Base-by-base conservation (phyloP, 2,888 invertebrate genomes). In the Catocala nupta region DNA sequence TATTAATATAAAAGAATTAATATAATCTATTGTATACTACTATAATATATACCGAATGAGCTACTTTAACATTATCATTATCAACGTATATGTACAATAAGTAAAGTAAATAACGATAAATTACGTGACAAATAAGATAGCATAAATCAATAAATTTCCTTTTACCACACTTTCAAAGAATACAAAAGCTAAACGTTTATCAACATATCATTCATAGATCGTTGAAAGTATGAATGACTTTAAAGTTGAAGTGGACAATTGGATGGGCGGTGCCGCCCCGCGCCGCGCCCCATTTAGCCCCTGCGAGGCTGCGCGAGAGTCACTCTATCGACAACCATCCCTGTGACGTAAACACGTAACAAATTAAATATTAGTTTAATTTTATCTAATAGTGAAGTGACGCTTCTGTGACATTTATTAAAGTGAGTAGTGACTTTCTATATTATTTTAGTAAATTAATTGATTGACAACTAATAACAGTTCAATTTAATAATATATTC, bases 251-350 rank as follows among this genome's bases (percentile, higher is more conserved):
- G 67, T 77, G 73, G 56, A 70, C 73, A 75, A 63, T 55, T 39
- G 50, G 11, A 52, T 60, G 62, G 71, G 78, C 82, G 69, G 68
- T 56, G 58, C 63, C 68, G 55, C 67, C 63, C 65, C 62, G 50
- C 69, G 64, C 62, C 60, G 59, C 66, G 62, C 75, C 68, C 76
- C 63, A 13, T 47, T 5, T 9, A 50, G 16, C 79, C 47, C 47
- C 43, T 65, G 62, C 64, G 65, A 55, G 60, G 70, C 75, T 88
- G 89, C 90, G 88, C 87, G 78, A 78, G 86, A 87, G 89, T 87
- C 89, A 85, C 80, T 90, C 75, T 61, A 62, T 75, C 72, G 70
- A 66, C 75, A 77, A 77, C 84, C 82, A 81, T 71, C 84, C 78
- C 80, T 62, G 68, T 80, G 80, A 82, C 76, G 81, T 83, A 81